Percentiles rank a stretch among this genome's conserved stretches.
Conservation (phyloP, 2,888 invertebrate genomes). For the Zelleria hepariella region DNA sequence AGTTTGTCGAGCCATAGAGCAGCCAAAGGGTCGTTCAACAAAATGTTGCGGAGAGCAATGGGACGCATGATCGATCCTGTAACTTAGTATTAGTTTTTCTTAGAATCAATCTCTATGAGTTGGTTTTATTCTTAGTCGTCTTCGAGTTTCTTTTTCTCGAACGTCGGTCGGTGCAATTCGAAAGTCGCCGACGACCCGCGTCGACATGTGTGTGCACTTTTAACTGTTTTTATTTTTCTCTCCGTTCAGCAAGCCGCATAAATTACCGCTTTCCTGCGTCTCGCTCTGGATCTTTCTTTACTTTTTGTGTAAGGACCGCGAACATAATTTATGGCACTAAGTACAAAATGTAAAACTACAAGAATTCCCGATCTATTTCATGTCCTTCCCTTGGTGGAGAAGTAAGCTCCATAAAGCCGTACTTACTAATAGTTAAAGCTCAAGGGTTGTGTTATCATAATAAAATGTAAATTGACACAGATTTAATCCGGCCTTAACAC, state of each 20-base stretch:
- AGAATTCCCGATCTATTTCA: constrained; percentile 23
- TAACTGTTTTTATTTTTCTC: constrained; percentile 35
- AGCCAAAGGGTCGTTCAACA: constrained; percentile 30
- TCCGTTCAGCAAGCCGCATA: constrained; percentile 39
- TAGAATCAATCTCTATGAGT: too few relatives aligned
- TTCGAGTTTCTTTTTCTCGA: constrained; percentile 12
- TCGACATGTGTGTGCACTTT: constrained; percentile 14
- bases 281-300: constrained; percentile 32
- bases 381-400: constrained; percentile 7
- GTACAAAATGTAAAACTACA: constrained; percentile 30
- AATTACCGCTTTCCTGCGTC: constrained; percentile 44
- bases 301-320: constrained; percentile 29
- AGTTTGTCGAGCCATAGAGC: constrained; percentile 35
- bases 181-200: constrained; percentile 1
- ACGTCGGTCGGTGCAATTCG: not conserved
- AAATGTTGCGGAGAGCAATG: constrained; percentile 20
- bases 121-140: too few relatives aligned
- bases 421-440: constrained; percentile 53
- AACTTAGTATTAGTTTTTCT: too few relatives aligned
- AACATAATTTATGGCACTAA: constrained; percentile 41
- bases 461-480: constrained; percentile 66
- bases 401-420: constrained; percentile 45
- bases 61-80: constrained; percentile 33
- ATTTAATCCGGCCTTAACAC: constrained; percentile 61
- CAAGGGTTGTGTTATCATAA: constrained; percentile 53